Percentiles rank a stretch among this genome's conserved stretches.
These are phyloP conservation scores for Enteromius paludinosus DNA, from an alignment of 2,797 vertebrate species.

Conservation along the genomic window DNA sequence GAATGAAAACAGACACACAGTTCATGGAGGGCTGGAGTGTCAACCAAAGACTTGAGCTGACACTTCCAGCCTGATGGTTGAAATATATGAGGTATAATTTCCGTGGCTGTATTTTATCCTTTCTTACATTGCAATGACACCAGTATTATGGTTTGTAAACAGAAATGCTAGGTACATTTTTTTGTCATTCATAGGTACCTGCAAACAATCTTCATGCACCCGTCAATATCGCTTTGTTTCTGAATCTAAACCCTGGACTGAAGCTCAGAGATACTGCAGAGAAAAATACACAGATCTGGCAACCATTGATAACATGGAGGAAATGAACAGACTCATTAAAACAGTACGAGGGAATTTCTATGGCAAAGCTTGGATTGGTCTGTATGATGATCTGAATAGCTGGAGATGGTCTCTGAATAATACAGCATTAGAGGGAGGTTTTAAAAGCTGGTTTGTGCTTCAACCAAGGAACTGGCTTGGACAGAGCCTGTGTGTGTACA, in stretches of 20 bases:
- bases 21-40: too few species aligned
- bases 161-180: too few species aligned
- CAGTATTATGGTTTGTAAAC: too few species aligned
- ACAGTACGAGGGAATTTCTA: not conserved
- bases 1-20: too few species aligned
- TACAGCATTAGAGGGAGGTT: not conserved
- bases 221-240: not conserved
- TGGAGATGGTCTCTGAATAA: constrained; percentile 61
- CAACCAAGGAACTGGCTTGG: not conserved
- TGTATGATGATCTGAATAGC: constrained; percentile 39
- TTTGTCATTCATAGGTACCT: not conserved
- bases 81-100: too few species aligned
- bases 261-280: not conserved
- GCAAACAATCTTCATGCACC: not conserved
- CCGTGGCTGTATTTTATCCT: too few species aligned
- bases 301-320: constrained; percentile 13
- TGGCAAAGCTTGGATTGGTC: constrained; percentile 60
- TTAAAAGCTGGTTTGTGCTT: constrained; percentile 25
- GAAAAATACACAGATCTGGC: constrained; percentile 36
- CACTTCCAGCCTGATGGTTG: too few species aligned
- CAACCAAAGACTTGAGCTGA: too few species aligned
- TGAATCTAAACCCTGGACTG: not conserved
- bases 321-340: not conserved
- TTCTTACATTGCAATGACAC: too few species aligned
- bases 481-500: not conserved